Conservation (phyloP, 2,113 vertebrate species). For the Austrofundulus limnaeus region DNA sequence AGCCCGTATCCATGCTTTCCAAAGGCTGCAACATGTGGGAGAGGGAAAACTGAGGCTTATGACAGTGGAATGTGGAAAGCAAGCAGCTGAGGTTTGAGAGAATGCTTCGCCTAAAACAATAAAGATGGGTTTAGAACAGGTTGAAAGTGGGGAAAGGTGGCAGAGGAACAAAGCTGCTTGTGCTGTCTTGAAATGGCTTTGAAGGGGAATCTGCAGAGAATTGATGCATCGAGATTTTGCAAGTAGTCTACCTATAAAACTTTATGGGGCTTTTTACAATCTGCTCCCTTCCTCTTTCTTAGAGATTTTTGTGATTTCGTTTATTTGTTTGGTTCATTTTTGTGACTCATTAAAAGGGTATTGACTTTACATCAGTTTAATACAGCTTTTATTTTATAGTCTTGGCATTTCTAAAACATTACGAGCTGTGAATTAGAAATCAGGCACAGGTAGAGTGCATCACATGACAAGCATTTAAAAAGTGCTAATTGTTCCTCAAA, state of each 20-base stretch:
- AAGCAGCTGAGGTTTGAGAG: constrained; percentile 42
- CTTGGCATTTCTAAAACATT: constrained; percentile 35
- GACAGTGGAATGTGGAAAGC: constrained; percentile 52
- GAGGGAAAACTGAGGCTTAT: constrained; percentile 54
- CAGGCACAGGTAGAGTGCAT: constrained; percentile 36
- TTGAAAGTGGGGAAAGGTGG: constrained; percentile 44
- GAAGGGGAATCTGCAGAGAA: constrained; percentile 33
- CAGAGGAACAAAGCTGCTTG: constrained; percentile 56
- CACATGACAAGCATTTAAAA: constrained; percentile 55
- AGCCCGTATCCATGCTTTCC: constrained; percentile 32
- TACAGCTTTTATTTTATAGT: constrained; percentile 15
- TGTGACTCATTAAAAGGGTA: constrained; percentile 37
- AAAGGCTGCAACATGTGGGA: constrained; percentile 49
- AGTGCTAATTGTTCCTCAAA: constrained; percentile 60
- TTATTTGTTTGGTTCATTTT: constrained; percentile 19
- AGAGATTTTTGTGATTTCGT: constrained; percentile 23
- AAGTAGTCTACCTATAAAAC: constrained; percentile 20
- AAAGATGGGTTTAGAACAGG: constrained; percentile 40
- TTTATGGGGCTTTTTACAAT: constrained; percentile 31
- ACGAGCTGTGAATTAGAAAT: constrained; percentile 30
- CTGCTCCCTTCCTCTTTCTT: constrained; percentile 10
- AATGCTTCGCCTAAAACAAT: constrained; percentile 40
- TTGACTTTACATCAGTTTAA: constrained; percentile 40
- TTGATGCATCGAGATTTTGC: constrained; percentile 31
- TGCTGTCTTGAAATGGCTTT: constrained; percentile 32